Conservation (phyloP, 2,888 invertebrate genomes). For the Ophion ellenae region DNA sequence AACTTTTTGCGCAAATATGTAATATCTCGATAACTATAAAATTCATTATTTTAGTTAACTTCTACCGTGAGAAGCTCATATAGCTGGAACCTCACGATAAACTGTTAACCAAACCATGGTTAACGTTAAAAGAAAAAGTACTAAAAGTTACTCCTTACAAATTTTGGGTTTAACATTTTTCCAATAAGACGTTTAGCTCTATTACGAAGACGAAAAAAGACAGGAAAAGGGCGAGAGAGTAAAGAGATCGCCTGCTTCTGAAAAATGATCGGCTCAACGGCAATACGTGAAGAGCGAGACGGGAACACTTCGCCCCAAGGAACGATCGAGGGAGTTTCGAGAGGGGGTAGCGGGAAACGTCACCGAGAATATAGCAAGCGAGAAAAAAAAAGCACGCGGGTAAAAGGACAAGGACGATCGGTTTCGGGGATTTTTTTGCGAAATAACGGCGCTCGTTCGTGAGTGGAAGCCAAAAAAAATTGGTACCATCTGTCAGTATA, state of each 20-base stretch:
- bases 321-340: slow-evolving; percentile 13
- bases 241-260: slow-evolving; percentile 24
- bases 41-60: too few relatives aligned
- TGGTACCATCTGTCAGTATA: slow-evolving; percentile 81
- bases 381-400: slow-evolving; percentile 27
- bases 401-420: slow-evolving; percentile 73
- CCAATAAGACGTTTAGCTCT: background rate
- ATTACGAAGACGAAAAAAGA: background rate
- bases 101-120: too few relatives aligned
- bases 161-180: too few relatives aligned
- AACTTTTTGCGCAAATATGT: too few relatives aligned
- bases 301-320: slow-evolving; percentile 44
- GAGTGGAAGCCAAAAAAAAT: slow-evolving; percentile 77
- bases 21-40: too few relatives aligned
- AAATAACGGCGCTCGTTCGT: slow-evolving; percentile 81
- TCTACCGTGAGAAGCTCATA: too few relatives aligned
- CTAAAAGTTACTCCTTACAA: too few relatives aligned
- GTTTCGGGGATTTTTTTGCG: slow-evolving; percentile 81
- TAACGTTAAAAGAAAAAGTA: too few relatives aligned
- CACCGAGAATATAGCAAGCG: slow-evolving; percentile 35
- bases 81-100: too few relatives aligned
- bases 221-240: background rate
- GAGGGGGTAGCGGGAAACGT: slow-evolving; percentile 5
- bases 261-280: slow-evolving; percentile 70
- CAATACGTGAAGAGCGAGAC: slow-evolving; percentile 51